Conservation (phyloP, 2,113 vertebrate species). For the Pygoscelis adeliae region DNA sequence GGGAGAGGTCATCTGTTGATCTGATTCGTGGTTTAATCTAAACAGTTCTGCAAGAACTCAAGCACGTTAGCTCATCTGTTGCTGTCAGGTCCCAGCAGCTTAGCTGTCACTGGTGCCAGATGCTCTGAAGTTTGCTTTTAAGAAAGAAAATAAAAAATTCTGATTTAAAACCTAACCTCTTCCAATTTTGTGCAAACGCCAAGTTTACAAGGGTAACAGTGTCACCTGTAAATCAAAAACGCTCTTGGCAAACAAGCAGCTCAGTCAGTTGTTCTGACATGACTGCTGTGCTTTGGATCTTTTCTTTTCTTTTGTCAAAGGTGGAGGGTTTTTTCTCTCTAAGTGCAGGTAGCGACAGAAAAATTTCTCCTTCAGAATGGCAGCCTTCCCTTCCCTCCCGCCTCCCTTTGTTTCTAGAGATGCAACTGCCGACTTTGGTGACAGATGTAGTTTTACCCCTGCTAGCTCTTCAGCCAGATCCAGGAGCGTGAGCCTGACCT, state of each 20-base stretch:
- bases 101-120: not conserved
- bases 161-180: not conserved
- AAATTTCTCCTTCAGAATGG: not conserved
- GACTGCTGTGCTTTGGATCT: not conserved
- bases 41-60: not conserved
- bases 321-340: not conserved
- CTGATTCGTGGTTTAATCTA: not conserved
- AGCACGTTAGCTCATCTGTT: not conserved
- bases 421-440: not conserved
- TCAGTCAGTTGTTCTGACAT: not conserved
- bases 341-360: not conserved
- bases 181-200: not conserved
- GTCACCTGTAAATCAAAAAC: slow-evolving; percentile 13
- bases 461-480: not conserved
- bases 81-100: not conserved
- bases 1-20: not conserved
- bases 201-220: not conserved
- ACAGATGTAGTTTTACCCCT: slow-evolving; percentile 11
- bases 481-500: not conserved
- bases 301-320: not conserved
- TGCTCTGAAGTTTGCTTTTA: not conserved
- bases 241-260: not conserved
- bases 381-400: not conserved
- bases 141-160: not conserved
- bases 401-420: not conserved